Conservation (phyloP, 2,888 invertebrate species). For the Melolontha melolontha region DNA sequence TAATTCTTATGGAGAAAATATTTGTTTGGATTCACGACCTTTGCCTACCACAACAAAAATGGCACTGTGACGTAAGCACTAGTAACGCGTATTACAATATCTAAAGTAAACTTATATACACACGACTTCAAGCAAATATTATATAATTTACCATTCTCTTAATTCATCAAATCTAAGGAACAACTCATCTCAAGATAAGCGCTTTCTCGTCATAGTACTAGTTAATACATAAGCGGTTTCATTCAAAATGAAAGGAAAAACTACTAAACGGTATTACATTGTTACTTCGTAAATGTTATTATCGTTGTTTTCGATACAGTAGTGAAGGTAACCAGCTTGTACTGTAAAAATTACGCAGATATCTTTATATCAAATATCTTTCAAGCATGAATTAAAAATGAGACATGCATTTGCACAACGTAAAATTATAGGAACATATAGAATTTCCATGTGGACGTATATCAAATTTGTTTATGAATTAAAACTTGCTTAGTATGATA, state of each 20-base stretch:
- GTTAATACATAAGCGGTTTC: neutral
- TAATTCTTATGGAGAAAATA: too few relatives aligned
- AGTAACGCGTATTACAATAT: too few relatives aligned
- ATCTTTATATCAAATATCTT: conserved; percentile 17
- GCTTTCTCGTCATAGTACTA: too few relatives aligned
- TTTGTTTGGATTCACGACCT: too few relatives aligned
- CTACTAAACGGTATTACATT: conserved; percentile 9
- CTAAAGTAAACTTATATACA: too few relatives aligned
- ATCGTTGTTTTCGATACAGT: conserved; percentile 14
- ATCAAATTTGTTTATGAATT: conserved; percentile 4
- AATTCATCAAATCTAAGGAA: neutral
- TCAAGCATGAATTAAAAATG: conserved; percentile 10
- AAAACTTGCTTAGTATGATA: conserved; percentile 1
- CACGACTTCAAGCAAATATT: too few relatives aligned
- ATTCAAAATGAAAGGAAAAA: conserved; percentile 9
- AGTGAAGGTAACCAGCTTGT: conserved; percentile 11
- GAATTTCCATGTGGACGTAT: conserved; percentile 7
- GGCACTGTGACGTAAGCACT: too few relatives aligned
- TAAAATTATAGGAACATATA: conserved; percentile 10
- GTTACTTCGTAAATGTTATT: conserved; percentile 8
- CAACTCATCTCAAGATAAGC: neutral
- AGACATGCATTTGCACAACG: conserved; percentile 5
- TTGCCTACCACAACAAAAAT: too few relatives aligned
- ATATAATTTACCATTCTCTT: too few relatives aligned
- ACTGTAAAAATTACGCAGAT: conserved; percentile 8